Conservation (phyloP, 2,888 invertebrate genomes). For the Argyresthia goedartella region DNA sequence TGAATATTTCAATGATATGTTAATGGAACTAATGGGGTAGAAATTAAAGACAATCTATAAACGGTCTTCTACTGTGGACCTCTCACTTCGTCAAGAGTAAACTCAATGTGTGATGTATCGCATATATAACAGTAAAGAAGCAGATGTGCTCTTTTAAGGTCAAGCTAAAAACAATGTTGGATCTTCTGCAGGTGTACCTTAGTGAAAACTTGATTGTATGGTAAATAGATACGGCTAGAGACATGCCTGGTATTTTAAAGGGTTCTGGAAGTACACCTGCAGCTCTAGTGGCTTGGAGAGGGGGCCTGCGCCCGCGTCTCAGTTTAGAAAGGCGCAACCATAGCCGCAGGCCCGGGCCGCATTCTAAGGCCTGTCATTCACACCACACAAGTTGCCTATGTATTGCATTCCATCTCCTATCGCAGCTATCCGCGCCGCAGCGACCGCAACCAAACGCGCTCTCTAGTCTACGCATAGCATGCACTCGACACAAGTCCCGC, state of each 20-base stretch:
- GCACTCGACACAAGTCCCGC: slow-evolving; percentile 11
- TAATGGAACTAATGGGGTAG: too few relatives aligned
- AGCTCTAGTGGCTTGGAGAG: slow-evolving; percentile 32
- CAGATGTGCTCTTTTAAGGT: slow-evolving; percentile 52
- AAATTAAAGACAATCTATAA: too few relatives aligned
- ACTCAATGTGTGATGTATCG: background rate
- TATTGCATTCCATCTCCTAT: slow-evolving; percentile 67
- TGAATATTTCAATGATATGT: too few relatives aligned
- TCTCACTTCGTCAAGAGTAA: too few relatives aligned
- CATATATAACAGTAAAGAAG: slow-evolving; percentile 34
- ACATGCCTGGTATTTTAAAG: slow-evolving; percentile 69
- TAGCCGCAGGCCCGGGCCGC: slow-evolving; percentile 68
- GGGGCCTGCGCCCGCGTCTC: slow-evolving; percentile 55
- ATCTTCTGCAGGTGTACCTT: slow-evolving; percentile 57
- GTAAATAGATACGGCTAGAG: slow-evolving; percentile 62
- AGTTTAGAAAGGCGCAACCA: slow-evolving; percentile 70
- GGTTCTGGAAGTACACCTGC: slow-evolving; percentile 64
- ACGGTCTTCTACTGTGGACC: too few relatives aligned
- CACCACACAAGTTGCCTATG: slow-evolving; percentile 70
- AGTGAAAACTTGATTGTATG: slow-evolving; percentile 29
- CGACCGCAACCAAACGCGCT: slow-evolving; percentile 18
- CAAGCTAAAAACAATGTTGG: slow-evolving; percentile 48
- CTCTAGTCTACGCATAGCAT: slow-evolving; percentile 29
- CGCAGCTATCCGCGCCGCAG: slow-evolving; percentile 13
- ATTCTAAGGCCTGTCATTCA: slow-evolving; percentile 72